Percentiles rank a stretch among this genome's conserved stretches.
These are phyloP conservation scores for Halichoerus grypus DNA, from an alignment of 2,113 vertebrate genomes.

Conservation along the genomic window DNA sequence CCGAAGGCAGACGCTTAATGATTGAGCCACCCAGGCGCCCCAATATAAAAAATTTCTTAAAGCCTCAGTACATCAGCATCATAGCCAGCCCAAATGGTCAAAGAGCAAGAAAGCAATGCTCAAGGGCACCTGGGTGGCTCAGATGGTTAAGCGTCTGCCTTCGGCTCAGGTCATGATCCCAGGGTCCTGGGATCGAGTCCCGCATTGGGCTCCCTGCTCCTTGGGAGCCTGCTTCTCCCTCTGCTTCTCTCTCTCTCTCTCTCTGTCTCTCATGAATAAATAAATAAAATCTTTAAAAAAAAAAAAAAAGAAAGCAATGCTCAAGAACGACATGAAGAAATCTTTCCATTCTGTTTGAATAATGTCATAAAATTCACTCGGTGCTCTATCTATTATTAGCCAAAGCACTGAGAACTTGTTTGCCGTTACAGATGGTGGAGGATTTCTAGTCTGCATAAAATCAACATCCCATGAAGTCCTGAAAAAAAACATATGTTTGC, in stretches of 20 bases:
- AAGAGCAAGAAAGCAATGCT: not conserved
- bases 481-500: slow-evolving; percentile 41
- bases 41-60: not conserved
- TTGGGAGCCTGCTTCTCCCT: no score
- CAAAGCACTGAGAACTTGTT: slow-evolving; percentile 30
- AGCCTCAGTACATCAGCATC: not conserved
- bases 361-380: slow-evolving; percentile 30
- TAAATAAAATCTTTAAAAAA: no score
- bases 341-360: not conserved
- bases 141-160: no score
- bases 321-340: slow-evolving; percentile 16
- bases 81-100: not conserved
- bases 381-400: slow-evolving; percentile 14
- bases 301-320: not conserved
- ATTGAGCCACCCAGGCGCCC: no score
- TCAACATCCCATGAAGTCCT: slow-evolving; percentile 50
- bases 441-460: slow-evolving; percentile 61
- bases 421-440: slow-evolving; percentile 26
- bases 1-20: no score
- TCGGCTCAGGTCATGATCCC: no score
- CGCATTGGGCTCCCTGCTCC: no score
- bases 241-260: no score
- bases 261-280: no score
- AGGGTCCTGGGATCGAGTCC: no score
- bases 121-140: not conserved